Conservation (phyloP, 2,113 vertebrate species). For the Archilochus colubris region DNA sequence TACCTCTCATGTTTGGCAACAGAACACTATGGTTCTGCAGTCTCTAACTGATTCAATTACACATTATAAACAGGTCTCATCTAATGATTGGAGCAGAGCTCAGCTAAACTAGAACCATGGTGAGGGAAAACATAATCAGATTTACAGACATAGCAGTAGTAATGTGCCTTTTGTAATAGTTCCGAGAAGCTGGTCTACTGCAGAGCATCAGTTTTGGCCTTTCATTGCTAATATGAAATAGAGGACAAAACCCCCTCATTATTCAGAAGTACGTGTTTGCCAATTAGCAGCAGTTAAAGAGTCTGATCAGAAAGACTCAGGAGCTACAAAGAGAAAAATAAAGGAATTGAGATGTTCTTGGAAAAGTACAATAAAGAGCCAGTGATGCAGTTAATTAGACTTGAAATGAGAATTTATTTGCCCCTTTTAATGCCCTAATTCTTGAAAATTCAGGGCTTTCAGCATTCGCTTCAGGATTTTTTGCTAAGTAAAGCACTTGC, state of each 20-base stretch:
- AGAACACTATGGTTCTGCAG: slow-evolving; percentile 45
- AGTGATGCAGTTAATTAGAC: slow-evolving; percentile 24
- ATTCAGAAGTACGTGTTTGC: neutral
- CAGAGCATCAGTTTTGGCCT: slow-evolving; percentile 48
- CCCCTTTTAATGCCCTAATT: neutral
- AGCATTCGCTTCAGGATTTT: neutral
- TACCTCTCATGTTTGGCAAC: slow-evolving; percentile 44
- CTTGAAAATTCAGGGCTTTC: neutral
- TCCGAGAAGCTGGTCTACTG: slow-evolving; percentile 43
- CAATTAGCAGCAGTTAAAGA: slow-evolving; percentile 54
- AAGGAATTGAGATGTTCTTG: slow-evolving; percentile 36
- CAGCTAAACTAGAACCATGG: slow-evolving; percentile 29
- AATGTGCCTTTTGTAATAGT: slow-evolving; percentile 14
- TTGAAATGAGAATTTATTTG: slow-evolving; percentile 19
- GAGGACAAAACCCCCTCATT: slow-evolving; percentile 42
- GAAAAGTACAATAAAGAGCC: slow-evolving; percentile 21
- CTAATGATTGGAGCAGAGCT: slow-evolving; percentile 53
- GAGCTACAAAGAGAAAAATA: slow-evolving; percentile 20
- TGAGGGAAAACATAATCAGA: slow-evolving; percentile 42
- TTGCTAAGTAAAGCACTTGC: neutral
- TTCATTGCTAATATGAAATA: slow-evolving; percentile 23
- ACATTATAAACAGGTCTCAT: slow-evolving; percentile 50
- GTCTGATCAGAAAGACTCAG: slow-evolving; percentile 17
- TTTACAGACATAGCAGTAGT: slow-evolving; percentile 56
- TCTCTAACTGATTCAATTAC: slow-evolving; percentile 62